Evolutionary conservation across 2,113 vertebrate species (phyloP).

Genomic region (Odontophorus gujanensis): DNA sequence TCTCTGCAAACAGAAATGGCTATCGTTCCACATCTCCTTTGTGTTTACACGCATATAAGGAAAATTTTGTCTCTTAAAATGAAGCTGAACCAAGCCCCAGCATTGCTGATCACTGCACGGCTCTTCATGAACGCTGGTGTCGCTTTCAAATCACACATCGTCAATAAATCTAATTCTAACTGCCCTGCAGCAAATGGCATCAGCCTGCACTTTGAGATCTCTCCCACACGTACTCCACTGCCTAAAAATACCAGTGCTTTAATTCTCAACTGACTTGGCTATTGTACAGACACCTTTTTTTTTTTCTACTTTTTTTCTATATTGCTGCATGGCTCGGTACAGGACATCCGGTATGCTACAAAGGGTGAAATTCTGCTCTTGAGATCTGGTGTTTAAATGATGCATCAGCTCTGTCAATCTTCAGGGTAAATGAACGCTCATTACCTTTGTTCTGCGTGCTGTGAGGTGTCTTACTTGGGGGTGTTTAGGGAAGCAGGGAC

Average conservation of each 20-base stretch:
- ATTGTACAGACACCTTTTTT: background rate
- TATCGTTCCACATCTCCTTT: background rate
- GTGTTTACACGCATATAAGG: background rate
- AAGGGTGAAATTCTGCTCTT: background rate
- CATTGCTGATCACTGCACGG: background rate
- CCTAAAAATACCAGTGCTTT: conserved; percentile 47
- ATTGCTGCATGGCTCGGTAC: background rate
- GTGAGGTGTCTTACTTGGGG: too few species aligned
- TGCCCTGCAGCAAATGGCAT: conserved; percentile 60
- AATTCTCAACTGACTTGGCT: conserved; percentile 39
- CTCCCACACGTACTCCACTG: conserved; percentile 26
- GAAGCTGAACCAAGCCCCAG: background rate
- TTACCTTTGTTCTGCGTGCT: rapidly evolving
- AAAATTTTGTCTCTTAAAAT: background rate
- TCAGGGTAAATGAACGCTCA: background rate
- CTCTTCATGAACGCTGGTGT: background rate
- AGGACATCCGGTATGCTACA: background rate
- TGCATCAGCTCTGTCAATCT: rapidly evolving
- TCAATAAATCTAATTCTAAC: conserved; percentile 27
- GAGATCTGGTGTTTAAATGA: background rate
- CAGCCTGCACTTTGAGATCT: conserved; percentile 38
- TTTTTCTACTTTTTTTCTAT: background rate
- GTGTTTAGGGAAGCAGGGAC: background rate
- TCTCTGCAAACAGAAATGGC: background rate
- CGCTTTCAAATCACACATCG: background rate